These are phyloP conservation scores for Tetragonula carbonaria DNA, from an alignment of 2,888 invertebrate genomes.

Conservation along the genomic window DNA sequence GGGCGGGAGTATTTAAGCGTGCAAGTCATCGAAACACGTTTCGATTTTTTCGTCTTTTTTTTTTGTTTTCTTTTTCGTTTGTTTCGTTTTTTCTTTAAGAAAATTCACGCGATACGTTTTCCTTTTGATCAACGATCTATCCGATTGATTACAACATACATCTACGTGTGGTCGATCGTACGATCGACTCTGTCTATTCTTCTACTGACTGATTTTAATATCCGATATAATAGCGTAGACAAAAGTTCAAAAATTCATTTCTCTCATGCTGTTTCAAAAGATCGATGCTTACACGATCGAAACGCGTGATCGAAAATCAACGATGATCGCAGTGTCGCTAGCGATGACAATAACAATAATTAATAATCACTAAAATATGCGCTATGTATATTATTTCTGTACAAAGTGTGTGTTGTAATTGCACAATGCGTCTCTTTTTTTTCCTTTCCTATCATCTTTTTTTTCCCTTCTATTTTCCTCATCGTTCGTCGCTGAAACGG, in stretches of 20 bases:
- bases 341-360: conserved; percentile 63
- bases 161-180: conserved; percentile 5
- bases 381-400: conserved; percentile 69
- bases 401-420: conserved; percentile 75
- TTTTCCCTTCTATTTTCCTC: neutral
- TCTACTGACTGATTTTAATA: neutral
- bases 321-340: conserved; percentile 60
- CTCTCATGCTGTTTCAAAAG: conserved; percentile 2
- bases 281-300: conserved; percentile 45
- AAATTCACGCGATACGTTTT: neutral
- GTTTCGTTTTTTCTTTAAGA: neutral
- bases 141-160: neutral
- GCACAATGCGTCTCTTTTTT: conserved; percentile 71
- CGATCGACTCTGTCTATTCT: neutral
- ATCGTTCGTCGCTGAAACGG: conserved; percentile 24
- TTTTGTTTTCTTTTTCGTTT: neutral
- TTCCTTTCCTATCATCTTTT: no score
- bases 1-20: conserved; percentile 8
- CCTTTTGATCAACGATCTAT: conserved; percentile 33
- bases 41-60: neutral
- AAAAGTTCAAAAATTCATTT: neutral
- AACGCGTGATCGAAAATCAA: conserved; percentile 58
- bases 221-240: conserved; percentile 10
- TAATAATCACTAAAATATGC: conserved; percentile 67
- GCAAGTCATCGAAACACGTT: conserved; percentile 51